Evolutionary conservation across 2,888 invertebrate species (phyloP).

Genomic region (Quadroppia sp.): DNA sequence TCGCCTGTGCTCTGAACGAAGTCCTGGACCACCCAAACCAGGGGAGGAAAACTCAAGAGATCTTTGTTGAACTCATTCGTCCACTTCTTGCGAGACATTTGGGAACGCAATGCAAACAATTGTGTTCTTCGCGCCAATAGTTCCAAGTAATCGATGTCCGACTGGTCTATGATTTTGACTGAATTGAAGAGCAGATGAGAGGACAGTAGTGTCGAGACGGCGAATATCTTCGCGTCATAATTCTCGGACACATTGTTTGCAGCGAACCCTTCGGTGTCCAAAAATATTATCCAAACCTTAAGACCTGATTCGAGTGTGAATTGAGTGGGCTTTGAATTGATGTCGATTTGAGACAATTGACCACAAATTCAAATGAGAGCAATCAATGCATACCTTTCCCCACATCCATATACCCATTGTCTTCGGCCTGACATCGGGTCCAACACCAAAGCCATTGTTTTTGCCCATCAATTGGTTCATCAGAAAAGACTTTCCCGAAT

Average conservation of each 20-base stretch:
- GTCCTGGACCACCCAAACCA: constrained; percentile 48
- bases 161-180: constrained; percentile 49
- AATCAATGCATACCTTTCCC: constrained; percentile 46
- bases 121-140: constrained; percentile 48
- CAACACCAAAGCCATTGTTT: constrained; percentile 47
- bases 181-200: constrained; percentile 48
- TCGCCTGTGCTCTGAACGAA: constrained; percentile 46
- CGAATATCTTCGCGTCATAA: constrained; percentile 49
- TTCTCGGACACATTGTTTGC: constrained; percentile 48
- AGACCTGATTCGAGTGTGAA: constrained; percentile 40
- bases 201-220: constrained; percentile 48
- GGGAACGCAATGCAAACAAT: constrained; percentile 48
- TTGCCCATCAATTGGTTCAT: constrained; percentile 49
- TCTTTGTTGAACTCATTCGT: constrained; percentile 47
- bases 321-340: constrained; percentile 44
- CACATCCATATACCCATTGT: constrained; percentile 49
- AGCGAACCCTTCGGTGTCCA: constrained; percentile 49
- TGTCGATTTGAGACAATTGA: too few relatives aligned
- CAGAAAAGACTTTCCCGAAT: constrained; percentile 48
- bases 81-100: constrained; percentile 48
- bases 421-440: constrained; percentile 47
- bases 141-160: constrained; percentile 49
- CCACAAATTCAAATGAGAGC: constrained; percentile 16
- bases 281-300: constrained; percentile 45
- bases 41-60: constrained; percentile 47